phyloP scores from a whole-genome alignment of 2,797 vertebrate genomes.

The Gymnoscopelus braueri region DNA sequence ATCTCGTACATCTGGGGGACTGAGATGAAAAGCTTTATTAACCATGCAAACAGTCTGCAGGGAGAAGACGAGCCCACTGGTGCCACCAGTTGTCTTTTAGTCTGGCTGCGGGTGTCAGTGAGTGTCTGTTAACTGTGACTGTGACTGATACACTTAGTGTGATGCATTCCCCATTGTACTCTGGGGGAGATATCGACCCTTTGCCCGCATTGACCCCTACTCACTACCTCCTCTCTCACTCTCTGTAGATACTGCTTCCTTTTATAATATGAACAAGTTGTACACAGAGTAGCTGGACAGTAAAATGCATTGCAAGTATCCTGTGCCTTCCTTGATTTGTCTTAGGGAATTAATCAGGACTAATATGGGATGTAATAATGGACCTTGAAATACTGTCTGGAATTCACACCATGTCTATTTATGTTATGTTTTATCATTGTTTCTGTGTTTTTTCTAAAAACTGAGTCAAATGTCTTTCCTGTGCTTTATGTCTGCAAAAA shows the following conservation, averaged over 20 bases:
- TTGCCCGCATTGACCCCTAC: slow-evolving; percentile 46
- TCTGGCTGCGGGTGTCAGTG: slow-evolving; percentile 32
- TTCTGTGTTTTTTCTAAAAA: no score
- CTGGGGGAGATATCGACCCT: slow-evolving; percentile 43
- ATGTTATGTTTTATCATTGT: no score
- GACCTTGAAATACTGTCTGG: no score
- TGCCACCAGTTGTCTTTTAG: slow-evolving; percentile 54
- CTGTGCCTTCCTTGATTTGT: no score
- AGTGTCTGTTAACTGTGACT: slow-evolving; percentile 37
- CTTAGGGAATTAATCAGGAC: no score
- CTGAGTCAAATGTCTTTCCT: no score
- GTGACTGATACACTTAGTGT: slow-evolving; percentile 27
- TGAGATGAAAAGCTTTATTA: slow-evolving; percentile 51
- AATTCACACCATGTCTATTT: no score
- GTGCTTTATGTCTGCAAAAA: no score
- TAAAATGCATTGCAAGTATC: no score
- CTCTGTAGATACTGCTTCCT: not conserved
- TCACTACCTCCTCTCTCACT: slow-evolving; percentile 3
- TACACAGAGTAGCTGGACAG: no score
- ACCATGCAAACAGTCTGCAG: slow-evolving; percentile 37
- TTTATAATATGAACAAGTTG: no score
- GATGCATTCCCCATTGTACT: slow-evolving; percentile 40
- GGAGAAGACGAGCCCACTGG: slow-evolving; percentile 36
- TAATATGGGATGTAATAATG: no score
- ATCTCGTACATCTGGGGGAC: slow-evolving; percentile 2